Base-by-base conservation (phyloP, 1,140 invertebrate genomes). In the Sycophaga agraensis region DNA sequence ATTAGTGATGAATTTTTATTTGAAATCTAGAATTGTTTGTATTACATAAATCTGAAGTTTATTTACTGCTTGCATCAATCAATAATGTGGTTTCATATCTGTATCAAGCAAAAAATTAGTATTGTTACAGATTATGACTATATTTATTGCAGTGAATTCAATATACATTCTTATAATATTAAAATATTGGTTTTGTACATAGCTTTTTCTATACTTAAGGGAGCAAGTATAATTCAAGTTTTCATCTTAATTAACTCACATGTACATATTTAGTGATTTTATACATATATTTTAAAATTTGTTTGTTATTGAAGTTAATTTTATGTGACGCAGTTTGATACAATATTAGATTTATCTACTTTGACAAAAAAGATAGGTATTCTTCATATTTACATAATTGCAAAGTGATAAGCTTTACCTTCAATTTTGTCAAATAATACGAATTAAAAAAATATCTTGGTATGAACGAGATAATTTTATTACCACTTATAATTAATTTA, bases 391-490 rank as follows among this genome's bases (percentile, higher is more conserved):
- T 59, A 40, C 28, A 39, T 24, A 59, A 21, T 17, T 50, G 48
- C 24, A 50, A 59, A 49, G 58, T 51, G 48, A 51, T 59, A 59
- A 59, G 58, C 58, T 59, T 59, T 59, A 59, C n/a, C 34, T 59
- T 50, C 24, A 59, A 37, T 59, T 50, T 16, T 28, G 45, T 58
- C 26, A 48, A 39, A 39, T 24, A 39, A 14, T 37, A 49, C 12
- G 37, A 54, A 26, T 28, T 16, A 49, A 39, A 39, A 31, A 58
- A 57, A 45, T 19, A 57, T 31, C 24, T 7, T 37, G 4, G 26
- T 21, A 5, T 31, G 4, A 45, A n/a, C n/a, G n/a, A n/a, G n/a
- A n/a, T n/a, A n/a, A n/a, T n/a, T n/a, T n/a, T n/a, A n/a, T n/a
- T n/a, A n/a, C n/a, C n/a, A n/a, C n/a, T n/a, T n/a, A n/a, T n/a